Percentiles rank a stretch among this genome's conserved stretches.
Conservation (phyloP, 1,140 invertebrate genomes). For the Phymastichus coffea region DNA sequence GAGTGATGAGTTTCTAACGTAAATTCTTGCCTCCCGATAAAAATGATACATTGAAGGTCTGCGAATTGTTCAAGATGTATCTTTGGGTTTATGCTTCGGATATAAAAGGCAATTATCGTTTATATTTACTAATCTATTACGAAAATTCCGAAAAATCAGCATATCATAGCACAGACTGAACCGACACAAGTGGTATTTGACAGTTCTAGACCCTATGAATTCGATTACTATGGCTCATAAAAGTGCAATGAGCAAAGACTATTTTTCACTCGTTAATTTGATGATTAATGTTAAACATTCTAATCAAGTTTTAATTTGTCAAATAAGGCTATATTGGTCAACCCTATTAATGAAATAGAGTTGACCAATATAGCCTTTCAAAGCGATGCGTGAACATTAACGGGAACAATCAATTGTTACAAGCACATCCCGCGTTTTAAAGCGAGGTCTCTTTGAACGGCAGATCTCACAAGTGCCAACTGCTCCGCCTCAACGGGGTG, state of each 20-base stretch:
- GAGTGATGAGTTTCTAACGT: constrained; percentile 57
- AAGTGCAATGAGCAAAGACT: constrained; percentile 55
- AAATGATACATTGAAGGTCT: constrained; percentile 56
- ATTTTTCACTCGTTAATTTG: constrained; percentile 60
- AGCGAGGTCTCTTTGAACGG: too few relatives aligned
- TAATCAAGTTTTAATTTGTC: constrained; percentile 65
- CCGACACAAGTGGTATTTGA: constrained; percentile 68
- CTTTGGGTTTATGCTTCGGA: constrained; percentile 71
- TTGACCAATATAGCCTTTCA: constrained; percentile 61
- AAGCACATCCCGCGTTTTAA: too few relatives aligned
- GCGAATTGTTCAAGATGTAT: constrained; percentile 59
- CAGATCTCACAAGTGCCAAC: too few relatives aligned
- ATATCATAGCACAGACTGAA: constrained; percentile 64
- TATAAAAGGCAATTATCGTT: constrained; percentile 61
- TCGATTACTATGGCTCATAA: constrained; percentile 58
- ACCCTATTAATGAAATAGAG: constrained; percentile 61
- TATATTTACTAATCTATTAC: constrained; percentile 76
- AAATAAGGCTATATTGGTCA: too few relatives aligned
- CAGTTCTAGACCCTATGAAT: constrained; percentile 68
- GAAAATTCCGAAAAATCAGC: constrained; percentile 59
- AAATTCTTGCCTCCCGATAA: constrained; percentile 47
- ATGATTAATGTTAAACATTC: constrained; percentile 66
- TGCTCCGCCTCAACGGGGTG: too few relatives aligned
- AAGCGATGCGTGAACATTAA: constrained; percentile 58
- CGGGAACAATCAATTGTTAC: too few relatives aligned